Percentiles rank a stretch among this genome's conserved stretches.
Evolutionary conservation across 2,888 invertebrate genomes (phyloP).

Genomic region (Phengaris arion): DNA sequence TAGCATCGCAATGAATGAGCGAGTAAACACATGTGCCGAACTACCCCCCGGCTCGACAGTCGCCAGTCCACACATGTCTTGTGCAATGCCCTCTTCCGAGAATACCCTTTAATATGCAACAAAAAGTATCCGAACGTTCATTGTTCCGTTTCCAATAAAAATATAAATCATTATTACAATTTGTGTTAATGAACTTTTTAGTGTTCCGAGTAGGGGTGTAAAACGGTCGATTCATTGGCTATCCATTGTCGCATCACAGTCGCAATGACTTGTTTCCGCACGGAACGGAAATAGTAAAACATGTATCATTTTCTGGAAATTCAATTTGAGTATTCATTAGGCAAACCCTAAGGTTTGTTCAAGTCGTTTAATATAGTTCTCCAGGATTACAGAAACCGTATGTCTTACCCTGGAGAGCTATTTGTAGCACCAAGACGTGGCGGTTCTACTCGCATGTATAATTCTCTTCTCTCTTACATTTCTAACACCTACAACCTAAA

Average conservation of each 20-base stretch:
- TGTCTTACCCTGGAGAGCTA: no score
- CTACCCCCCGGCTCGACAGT: constrained; percentile 52
- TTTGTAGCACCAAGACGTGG: no score
- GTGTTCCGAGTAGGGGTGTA: constrained; percentile 19
- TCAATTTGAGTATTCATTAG: background rate
- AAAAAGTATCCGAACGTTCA: constrained; percentile 32
- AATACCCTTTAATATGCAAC: constrained; percentile 55
- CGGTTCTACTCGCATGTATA: no score
- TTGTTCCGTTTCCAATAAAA: constrained; percentile 28
- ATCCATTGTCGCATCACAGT: background rate
- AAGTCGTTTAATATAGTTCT: no score
- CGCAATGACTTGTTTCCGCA: background rate
- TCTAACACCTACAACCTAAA: no score
- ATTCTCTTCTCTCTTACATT: no score
- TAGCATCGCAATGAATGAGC: constrained; percentile 71
- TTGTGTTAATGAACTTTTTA: constrained; percentile 25
- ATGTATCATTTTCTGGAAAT: background rate
- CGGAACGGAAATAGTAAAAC: constrained; percentile 2
- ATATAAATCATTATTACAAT: constrained; percentile 24
- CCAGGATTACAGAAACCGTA: no score
- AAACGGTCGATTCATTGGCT: background rate
- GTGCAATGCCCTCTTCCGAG: constrained; percentile 69
- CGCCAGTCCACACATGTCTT: constrained; percentile 63
- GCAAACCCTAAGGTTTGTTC: no score
- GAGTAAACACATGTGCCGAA: constrained; percentile 70